Conservation (phyloP, 2,888 invertebrate species). For the Carterocephalus palaemon region DNA sequence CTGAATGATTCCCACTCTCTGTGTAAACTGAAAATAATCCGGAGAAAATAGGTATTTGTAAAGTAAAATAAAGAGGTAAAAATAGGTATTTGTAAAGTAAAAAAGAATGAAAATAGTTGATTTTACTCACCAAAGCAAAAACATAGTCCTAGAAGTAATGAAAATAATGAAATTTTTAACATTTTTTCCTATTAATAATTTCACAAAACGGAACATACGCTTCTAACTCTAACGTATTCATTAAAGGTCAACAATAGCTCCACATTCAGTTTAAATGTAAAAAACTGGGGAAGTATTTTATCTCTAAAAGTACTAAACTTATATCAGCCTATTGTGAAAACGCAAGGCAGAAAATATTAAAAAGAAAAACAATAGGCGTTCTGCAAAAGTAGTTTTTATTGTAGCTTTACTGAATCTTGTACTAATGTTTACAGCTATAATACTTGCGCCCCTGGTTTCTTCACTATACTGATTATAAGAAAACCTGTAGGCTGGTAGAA, state of each 20-base stretch:
- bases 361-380: constrained; percentile 60
- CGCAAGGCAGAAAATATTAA: constrained; percentile 59
- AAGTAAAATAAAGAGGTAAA: too few species aligned
- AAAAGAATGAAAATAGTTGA: too few species aligned
- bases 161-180: neutral
- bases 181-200: constrained; percentile 10
- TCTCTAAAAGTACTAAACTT: constrained; percentile 51
- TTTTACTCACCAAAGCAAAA: constrained; percentile 13
- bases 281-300: constrained; percentile 39
- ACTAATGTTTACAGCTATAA: constrained; percentile 15
- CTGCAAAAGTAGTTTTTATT: constrained; percentile 55
- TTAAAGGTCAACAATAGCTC: neutral
- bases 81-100: too few species aligned
- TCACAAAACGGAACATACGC: neutral
- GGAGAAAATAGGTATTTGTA: too few species aligned
- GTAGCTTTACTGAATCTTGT: constrained; percentile 36
- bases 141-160: constrained; percentile 11
- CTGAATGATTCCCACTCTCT: neutral
- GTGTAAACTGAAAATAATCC: constrained; percentile 1
- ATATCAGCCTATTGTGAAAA: constrained; percentile 60
- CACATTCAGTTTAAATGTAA: constrained; percentile 8
- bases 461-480: too few species aligned
- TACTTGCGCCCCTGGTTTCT: too few species aligned
- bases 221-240: neutral
- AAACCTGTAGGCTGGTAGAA: too few species aligned